Evolutionary conservation across 2,888 invertebrate genomes (phyloP), one percentile per base, ranked within the genome.

Genomic region (Lithophane socia): DNA sequence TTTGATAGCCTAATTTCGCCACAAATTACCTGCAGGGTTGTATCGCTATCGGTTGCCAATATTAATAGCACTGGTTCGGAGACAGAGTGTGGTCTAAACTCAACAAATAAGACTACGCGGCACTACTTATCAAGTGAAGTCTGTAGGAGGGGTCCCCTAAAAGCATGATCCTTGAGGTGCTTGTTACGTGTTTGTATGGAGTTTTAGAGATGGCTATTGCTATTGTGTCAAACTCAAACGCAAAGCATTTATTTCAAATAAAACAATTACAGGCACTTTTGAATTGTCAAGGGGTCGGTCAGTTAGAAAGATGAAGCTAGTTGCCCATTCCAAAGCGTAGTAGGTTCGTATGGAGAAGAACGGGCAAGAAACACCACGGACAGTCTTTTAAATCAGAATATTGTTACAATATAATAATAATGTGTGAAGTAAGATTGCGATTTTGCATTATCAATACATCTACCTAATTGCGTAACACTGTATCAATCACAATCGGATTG

Each of bases 71-170:
- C 84, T 86, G 89, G 89, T 83, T 79, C 82, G 56, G 87, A 90
- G 91, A 95, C 93, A 93, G 94, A 95, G 93, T 90, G 93, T 91
- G 89, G 91, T 90, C 91, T 90, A 92, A 92, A 93, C 91, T 85
- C 89, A 94, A 95, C 95, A 94, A 95, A 96, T 94, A 95, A 94
- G 93, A 92, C 86, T 84, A 82, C 87, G 84, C 86, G 87, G 83
- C 86, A 87, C 93, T 92, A 95, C 95, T 95, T 95, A 95, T 95
- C 95, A 94, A 92, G 73, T 88, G 90, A 86, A 86, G 83, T 84
- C 79, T 82, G 82, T 44, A 66, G 37, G 29, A 68, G 81, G 80
- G 75, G 75, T 42, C 54, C 73, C 78, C 80, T 79, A 83, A 86
- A 88, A 83, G 81, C 84, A 76, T 83, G 83, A 87, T 87, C 90